phyloP scores from a whole-genome alignment of 1,140 invertebrate species.

The Acromyrmex heyeri region DNA sequence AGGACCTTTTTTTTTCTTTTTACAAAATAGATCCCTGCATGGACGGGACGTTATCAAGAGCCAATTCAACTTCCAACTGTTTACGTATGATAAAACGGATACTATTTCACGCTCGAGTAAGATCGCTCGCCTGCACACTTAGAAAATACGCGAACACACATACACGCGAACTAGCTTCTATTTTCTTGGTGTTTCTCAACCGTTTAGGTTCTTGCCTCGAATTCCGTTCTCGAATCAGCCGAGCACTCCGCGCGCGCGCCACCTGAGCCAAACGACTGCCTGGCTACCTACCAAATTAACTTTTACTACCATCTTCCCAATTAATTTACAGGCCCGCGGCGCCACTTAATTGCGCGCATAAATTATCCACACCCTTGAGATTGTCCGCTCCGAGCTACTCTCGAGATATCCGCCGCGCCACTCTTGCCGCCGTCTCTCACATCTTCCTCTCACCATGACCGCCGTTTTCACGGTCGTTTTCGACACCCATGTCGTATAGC shows the following conservation, averaged over 20 bases:
- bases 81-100: conserved; percentile 27
- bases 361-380: conserved; percentile 80
- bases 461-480: conserved; percentile 48
- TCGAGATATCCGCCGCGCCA: conserved; percentile 60
- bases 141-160: neutral
- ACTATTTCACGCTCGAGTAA: conserved; percentile 14
- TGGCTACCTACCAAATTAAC: conserved; percentile 84
- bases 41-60: neutral
- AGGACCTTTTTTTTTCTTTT: neutral
- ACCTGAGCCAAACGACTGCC: conserved; percentile 83
- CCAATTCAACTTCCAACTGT: neutral
- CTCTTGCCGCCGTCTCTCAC: conserved; percentile 22
- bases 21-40: neutral
- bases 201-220: conserved; percentile 71
- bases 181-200: conserved; percentile 46
- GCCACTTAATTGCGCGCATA: conserved; percentile 83
- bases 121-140: conserved; percentile 9
- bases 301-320: conserved; percentile 85
- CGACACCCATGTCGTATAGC: conserved; percentile 18
- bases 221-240: conserved; percentile 60
- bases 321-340: conserved; percentile 83
- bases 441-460: neutral
- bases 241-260: conserved; percentile 68
- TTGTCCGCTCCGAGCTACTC: conserved; percentile 70
- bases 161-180: conserved; percentile 11